Base-by-base conservation (phyloP, 2,888 invertebrate species). In the Neoaliturus tenellus region DNA sequence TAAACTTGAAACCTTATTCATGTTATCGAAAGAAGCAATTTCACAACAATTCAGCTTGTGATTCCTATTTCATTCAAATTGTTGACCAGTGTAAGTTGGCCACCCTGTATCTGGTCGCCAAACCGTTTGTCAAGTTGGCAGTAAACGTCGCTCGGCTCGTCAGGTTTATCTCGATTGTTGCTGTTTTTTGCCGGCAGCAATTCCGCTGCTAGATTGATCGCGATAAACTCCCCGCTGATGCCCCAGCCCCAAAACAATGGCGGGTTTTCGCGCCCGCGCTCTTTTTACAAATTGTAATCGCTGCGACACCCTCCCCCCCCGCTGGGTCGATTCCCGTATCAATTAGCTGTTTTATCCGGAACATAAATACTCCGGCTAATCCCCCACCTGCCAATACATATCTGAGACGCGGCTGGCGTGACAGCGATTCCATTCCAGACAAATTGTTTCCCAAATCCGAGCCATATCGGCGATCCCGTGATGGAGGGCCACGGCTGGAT, bases 261-360 rank as follows among this genome's bases (percentile, higher is more conserved):
- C 80, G 83, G 81, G 41, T 83, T 83, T 83, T 58, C 83, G 83
- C 83, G 83, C 83, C 80, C 48, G 69, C 71, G 83, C 83, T 44
- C 82, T 82, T 83, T 83, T 83, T 83, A 83, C 83, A 83, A 83
- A 83, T 83, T 83, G 48, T 73, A 83, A 83, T 83, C 58, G 80
- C 71, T 48, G 14, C 62, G 55, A 35, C 55, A n/a, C 73, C 28
- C 28, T 20, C 62, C 35, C 58, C 58, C 82, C 73, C 25, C 44
- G 10, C 33, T 35, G 33, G 25, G 35, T 41, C 55, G 48, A 84
- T 58, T 75, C 84, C 35, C 12, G 73, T 71, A 82, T 82, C 82
- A 82, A 82, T 82, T 82, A 82, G 82, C 35, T 25, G 71, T 82
- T 39, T 81, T 82, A 82, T 82, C 82, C 51, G 78, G 17, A 55